These are phyloP conservation scores for Leptatherina wallacei DNA, from an alignment of 2,797 vertebrate species.

Conservation along the genomic window DNA sequence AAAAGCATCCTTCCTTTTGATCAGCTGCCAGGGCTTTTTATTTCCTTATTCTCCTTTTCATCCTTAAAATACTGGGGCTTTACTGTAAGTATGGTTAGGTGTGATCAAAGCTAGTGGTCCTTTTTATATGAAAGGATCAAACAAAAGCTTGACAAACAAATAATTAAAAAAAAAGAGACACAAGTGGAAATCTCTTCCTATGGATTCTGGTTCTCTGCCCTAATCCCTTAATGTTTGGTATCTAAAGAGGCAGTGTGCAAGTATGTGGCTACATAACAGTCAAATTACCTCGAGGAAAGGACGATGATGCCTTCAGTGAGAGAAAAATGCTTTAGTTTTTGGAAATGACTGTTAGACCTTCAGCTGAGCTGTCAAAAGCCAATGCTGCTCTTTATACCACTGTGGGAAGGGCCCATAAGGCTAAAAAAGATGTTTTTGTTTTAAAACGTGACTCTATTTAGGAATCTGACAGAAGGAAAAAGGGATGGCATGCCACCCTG, in stretches of 20 bases:
- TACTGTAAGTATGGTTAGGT: slow-evolving; percentile 42
- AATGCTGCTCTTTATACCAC: slow-evolving; percentile 62
- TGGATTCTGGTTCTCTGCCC: slow-evolving; percentile 33
- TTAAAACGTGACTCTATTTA: slow-evolving; percentile 70
- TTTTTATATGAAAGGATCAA: slow-evolving; percentile 54
- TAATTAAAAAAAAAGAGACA: slow-evolving; percentile 64
- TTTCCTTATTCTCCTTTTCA: slow-evolving; percentile 35
- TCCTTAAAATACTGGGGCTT: slow-evolving; percentile 30
- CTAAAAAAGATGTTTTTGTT: slow-evolving; percentile 65
- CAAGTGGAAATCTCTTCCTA: slow-evolving; percentile 45
- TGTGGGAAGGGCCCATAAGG: slow-evolving; percentile 67
- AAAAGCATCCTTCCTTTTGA: slow-evolving; percentile 74
- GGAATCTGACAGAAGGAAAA: slow-evolving; percentile 70
- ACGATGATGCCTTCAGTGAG: slow-evolving; percentile 43
- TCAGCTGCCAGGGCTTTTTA: slow-evolving; percentile 79
- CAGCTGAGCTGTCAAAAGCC: slow-evolving; percentile 59
- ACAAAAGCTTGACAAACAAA: slow-evolving; percentile 60
- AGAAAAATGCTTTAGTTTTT: slow-evolving; percentile 52
- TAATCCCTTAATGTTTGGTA: slow-evolving; percentile 65
- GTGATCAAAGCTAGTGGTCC: slow-evolving; percentile 72
- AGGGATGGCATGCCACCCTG: slow-evolving; percentile 55
- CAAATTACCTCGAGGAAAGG: slow-evolving; percentile 59
- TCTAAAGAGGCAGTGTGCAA: slow-evolving; percentile 43
- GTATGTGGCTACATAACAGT: slow-evolving; percentile 61
- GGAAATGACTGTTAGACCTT: slow-evolving; percentile 55